Percentiles rank a stretch among this genome's conserved stretches.
phyloP scores from a whole-genome alignment of 2,888 invertebrate species.

The Stenichneumon culpator region DNA sequence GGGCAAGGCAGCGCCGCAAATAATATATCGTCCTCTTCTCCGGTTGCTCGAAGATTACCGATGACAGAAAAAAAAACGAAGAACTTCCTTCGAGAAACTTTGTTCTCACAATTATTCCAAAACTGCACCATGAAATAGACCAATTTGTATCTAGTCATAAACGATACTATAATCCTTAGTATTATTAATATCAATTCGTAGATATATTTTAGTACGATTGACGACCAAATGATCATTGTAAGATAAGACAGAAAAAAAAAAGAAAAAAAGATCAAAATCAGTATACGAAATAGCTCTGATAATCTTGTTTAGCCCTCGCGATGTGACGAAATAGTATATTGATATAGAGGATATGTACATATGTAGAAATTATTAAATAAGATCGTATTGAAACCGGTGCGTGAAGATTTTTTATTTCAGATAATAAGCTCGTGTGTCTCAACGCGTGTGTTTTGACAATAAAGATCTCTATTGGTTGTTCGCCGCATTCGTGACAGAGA shows the following conservation, averaged over 20 bases:
- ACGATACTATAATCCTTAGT: constrained; percentile 18
- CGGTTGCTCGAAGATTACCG: constrained; percentile 76
- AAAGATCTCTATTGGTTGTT: not conserved
- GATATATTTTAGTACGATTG: not conserved
- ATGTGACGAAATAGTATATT: not conserved
- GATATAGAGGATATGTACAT: not conserved
- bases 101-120: constrained; percentile 28
- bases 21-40: constrained; percentile 78
- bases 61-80: constrained; percentile 51
- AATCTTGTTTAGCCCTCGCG: not conserved
- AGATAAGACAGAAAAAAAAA: not conserved
- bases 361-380: constrained; percentile 3
- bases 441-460: not conserved
- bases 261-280: not conserved
- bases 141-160: constrained; percentile 54
- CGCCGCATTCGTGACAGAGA: not conserved
- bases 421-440: constrained; percentile 4
- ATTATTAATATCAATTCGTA: constrained; percentile 29
- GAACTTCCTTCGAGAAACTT: not conserved
- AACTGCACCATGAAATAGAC: constrained; percentile 32
- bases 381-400: constrained; percentile 5
- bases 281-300: not conserved
- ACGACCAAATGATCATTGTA: not conserved
- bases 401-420: not conserved
- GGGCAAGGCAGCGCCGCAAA: constrained; percentile 77